Evolutionary conservation across 2,888 invertebrate species (phyloP).

Genomic region (Nomada fucata): DNA sequence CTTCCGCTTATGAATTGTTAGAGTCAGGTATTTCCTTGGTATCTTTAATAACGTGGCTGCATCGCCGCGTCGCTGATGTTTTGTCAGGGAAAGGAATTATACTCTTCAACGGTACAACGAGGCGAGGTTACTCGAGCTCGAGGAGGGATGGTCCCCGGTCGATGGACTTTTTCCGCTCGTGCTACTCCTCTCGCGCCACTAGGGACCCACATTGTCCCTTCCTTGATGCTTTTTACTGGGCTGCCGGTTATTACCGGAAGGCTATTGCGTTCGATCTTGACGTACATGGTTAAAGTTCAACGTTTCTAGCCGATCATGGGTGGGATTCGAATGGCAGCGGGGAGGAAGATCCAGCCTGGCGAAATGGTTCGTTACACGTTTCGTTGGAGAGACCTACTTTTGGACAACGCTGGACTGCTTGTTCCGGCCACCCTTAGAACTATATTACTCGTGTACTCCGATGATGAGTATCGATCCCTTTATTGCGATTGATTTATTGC

Average conservation of each 20-base stretch:
- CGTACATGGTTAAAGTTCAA: constrained; percentile 69
- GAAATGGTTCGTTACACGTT: constrained; percentile 47
- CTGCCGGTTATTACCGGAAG: constrained; percentile 55
- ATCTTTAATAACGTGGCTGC: constrained; percentile 55
- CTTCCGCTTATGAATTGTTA: constrained; percentile 40
- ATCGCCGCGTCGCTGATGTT: constrained; percentile 31
- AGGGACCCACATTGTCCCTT: neutral
- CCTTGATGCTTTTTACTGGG: constrained; percentile 42
- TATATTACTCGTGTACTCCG: neutral
- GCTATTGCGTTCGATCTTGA: constrained; percentile 59
- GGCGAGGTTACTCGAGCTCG: constrained; percentile 40
- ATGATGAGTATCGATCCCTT: neutral
- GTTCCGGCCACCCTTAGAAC: neutral
- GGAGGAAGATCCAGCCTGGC: constrained; percentile 12
- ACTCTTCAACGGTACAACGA: constrained; percentile 6
- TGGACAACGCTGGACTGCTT: constrained; percentile 3
- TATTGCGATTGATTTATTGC: neutral
- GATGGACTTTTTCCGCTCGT: constrained; percentile 60
- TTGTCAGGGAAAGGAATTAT: neutral
- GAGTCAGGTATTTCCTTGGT: constrained; percentile 36
- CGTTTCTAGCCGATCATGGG: constrained; percentile 65
- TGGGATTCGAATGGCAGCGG: constrained; percentile 64
- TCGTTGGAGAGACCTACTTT: constrained; percentile 20
- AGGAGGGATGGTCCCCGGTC: constrained; percentile 30
- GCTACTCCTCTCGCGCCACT: constrained; percentile 19